Base-by-base conservation (phyloP, 2,888 invertebrate genomes). In the Acanthosepion pharaonis region DNA sequence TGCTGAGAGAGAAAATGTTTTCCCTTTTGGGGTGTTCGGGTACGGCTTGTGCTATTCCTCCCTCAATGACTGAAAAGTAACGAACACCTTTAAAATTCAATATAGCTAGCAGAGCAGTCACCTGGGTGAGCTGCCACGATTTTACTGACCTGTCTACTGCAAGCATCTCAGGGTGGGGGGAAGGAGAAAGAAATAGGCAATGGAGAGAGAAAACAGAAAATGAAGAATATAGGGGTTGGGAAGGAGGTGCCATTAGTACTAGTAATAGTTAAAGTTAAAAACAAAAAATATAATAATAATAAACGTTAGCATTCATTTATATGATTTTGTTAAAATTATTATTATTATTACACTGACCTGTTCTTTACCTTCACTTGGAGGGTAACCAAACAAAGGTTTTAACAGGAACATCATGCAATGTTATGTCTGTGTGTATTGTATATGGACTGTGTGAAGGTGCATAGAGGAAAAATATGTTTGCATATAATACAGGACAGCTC, bases 1-100 rank as follows among this genome's bases (percentile, higher is more conserved):
- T 99, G 98, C 99, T 99, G 97, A 99, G 98, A 97, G 99, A 99
- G 98, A 99, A 99, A 97, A 99, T 99, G 98, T 99, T 98, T 98
- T 99, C 99, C 96, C 99, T 98, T 97, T 99, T 99, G 42, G 99
- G 99, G 98, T 99, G 99, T 97, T 99, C 99, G n/a, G 99, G 99
- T 97, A 99, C 99, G 94, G 99, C 99, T 98, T 99, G 99, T 98
- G 99, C 99, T 97, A 99, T 99, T 48, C 97, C 97, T 33, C 97
- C 97, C 95, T 97, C 97, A 94, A 97, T 97, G 94, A 97, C 97
- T 97, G 96, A n/a, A 97, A 96, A 91, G 55, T 93, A 78, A 94
- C 94, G 64, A 94, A 55, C 59, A 94, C 94, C 94, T 94, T 64
- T 94, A 94, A 93, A 93, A 93, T 93, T 93, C 93, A 93, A 93